Percentiles rank a stretch among this genome's conserved stretches.
Conservation (phyloP, 2,797 vertebrate genomes). For the Alauda arvensis region DNA sequence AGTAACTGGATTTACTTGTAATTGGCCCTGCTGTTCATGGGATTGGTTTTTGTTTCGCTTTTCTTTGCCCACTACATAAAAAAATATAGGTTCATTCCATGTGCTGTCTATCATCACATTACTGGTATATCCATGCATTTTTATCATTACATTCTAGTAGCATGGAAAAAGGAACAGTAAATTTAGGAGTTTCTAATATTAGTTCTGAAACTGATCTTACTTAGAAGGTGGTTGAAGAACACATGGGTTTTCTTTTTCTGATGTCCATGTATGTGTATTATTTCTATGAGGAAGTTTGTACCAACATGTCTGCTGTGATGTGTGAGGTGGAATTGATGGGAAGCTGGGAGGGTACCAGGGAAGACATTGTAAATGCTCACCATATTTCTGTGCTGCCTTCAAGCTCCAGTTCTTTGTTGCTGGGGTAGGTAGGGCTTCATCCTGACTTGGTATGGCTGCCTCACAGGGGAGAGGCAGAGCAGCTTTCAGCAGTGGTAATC, state of each 20-base stretch:
- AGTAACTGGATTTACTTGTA: not conserved
- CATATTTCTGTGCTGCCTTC: not conserved
- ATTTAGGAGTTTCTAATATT: not conserved
- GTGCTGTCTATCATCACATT: not conserved
- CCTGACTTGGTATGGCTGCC: not conserved
- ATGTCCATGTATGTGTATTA: not conserved
- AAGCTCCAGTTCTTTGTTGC: not conserved
- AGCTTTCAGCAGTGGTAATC: not conserved
- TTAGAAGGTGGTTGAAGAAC: not conserved
- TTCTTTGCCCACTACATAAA: not conserved
- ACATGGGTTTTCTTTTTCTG: not conserved
- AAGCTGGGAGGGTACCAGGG: not conserved
- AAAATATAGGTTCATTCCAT: not conserved
- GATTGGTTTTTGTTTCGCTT: not conserved
- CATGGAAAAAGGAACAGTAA: not conserved
- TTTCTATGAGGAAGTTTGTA: not conserved
- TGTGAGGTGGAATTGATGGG: not conserved
- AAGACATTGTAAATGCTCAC: accelerated
- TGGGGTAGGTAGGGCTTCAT: not conserved
- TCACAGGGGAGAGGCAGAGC: not conserved
- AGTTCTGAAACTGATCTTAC: not conserved
- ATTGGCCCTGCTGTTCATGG: not conserved
- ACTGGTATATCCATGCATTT: not conserved
- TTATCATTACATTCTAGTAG: not conserved
- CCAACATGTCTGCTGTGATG: not conserved